Evolutionary conservation across 2,888 invertebrate genomes (phyloP).

Genomic region (Emmelina monodactyla): DNA sequence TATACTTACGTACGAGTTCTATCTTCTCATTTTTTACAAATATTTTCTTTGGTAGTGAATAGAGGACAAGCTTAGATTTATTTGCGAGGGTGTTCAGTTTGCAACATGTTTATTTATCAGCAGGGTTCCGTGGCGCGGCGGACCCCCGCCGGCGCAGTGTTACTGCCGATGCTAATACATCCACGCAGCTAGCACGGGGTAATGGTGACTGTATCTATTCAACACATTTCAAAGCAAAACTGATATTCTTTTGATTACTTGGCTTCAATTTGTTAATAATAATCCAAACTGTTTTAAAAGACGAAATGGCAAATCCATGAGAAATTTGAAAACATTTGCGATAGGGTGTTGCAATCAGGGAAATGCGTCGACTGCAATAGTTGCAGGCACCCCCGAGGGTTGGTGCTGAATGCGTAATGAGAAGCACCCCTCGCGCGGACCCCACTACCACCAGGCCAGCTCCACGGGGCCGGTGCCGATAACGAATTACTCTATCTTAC

Average conservation of each 20-base stretch:
- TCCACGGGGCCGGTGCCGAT: not conserved
- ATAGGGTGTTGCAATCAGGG: not conserved
- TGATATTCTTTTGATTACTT: no score
- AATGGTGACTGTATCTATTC: no score
- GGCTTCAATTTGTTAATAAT: no score
- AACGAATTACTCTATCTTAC: no score
- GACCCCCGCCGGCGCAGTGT: constrained; percentile 22
- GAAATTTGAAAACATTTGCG: no score
- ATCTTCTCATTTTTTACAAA: no score
- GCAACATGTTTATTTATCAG: constrained; percentile 36
- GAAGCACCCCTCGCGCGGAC: not conserved
- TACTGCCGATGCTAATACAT: constrained; percentile 37
- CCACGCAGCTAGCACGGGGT: constrained; percentile 15
- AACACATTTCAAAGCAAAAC: no score
- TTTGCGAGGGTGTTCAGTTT: no score
- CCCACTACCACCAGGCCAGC: constrained; percentile 11
- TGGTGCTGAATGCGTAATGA: constrained; percentile 1
- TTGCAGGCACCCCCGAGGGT: not conserved
- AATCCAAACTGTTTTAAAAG: no score
- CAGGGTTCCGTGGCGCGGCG: constrained; percentile 23
- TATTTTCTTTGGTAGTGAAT: no score
- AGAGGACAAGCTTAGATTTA: no score
- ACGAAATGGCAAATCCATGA: no score
- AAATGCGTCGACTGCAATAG: not conserved
- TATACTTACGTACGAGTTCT: not conserved